Evolutionary conservation across 2,888 invertebrate genomes (phyloP).

Genomic region (Eupithecia pulchellata): DNA sequence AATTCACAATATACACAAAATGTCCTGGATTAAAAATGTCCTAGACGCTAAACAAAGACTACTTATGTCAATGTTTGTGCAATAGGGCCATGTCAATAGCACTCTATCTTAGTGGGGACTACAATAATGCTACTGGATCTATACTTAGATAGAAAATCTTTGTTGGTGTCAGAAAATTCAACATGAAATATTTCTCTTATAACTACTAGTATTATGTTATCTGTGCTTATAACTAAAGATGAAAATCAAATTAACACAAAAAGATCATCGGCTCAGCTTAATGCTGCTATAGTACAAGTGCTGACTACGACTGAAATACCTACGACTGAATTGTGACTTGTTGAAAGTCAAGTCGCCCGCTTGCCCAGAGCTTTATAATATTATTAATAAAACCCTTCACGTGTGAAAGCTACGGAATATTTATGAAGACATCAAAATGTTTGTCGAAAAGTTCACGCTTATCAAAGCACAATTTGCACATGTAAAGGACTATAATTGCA

Average conservation of each 20-base stretch:
- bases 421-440: slow-evolving; percentile 69
- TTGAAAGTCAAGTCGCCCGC: not conserved
- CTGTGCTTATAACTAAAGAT: too few species aligned
- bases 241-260: too few species aligned
- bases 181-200: too few species aligned
- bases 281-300: too few species aligned
- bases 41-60: not conserved
- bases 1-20: not conserved
- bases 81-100: not conserved
- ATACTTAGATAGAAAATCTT: not conserved
- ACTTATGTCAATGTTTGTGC: not conserved
- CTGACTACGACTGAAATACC: too few species aligned
- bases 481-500: slow-evolving; percentile 67
- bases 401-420: slow-evolving; percentile 75
- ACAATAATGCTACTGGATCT: not conserved
- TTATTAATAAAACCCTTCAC: slow-evolving; percentile 61
- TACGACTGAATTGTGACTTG: not conserved
- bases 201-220: too few species aligned
- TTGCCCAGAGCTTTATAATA: not conserved
- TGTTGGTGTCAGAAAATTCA: too few species aligned
- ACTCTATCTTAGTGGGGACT: not conserved
- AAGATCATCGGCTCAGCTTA: too few species aligned
- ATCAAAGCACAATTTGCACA: slow-evolving; percentile 63
- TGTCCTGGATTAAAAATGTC: not conserved
- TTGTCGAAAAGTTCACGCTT: slow-evolving; percentile 58